Evolutionary conservation across 1,140 invertebrate species (phyloP), one percentile per base, ranked within the genome.

Genomic region (Drosophila suzukii): DNA sequence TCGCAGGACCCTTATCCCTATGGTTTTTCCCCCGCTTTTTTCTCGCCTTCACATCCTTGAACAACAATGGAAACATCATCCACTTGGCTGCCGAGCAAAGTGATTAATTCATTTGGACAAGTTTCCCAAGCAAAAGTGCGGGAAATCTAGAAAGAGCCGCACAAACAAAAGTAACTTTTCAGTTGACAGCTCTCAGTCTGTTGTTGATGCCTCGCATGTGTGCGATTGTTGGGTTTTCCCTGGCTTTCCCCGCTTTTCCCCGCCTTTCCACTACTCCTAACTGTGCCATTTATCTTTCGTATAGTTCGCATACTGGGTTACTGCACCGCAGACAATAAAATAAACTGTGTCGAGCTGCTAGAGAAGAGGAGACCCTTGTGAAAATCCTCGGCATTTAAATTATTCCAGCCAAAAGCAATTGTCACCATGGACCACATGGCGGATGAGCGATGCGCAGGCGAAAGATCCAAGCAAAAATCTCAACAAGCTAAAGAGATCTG

Each of bases 31-130:
- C 54, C 54, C n/a, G 10, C n/a, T 13, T 50, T 50, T 15, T 13
- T 24, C 54, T 44, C 43, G 30, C 55, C 54, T 59, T 32, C 34
- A n/a, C 30, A 56, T 63, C 59, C 49, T 75, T 11, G 54, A 46
- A 58, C 41, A 88, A 88, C 83, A 84, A 80, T 67, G 50, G 61
- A 63, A 81, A 80, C 76, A 85, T 76, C 76, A 86, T 59, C 79
- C 83, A 88, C 79, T 84, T 67, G 76, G 68, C 68, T 78, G 81
- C 62, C 50, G 76, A 62, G 57, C 77, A 84, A 88, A 88, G 84
- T 88, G 84, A 88, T 88, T 88, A 88, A 88, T 88, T 89, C 84
- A 89, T 88, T 88, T 84, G 84, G 76, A 88, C 85, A 88, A 88
- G 80, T 84, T 88, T 88, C 50, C 62, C 61, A 51, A 53, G 78